Base-by-base conservation (phyloP, 1,140 invertebrate species). In the Meloidogyne exigua region DNA sequence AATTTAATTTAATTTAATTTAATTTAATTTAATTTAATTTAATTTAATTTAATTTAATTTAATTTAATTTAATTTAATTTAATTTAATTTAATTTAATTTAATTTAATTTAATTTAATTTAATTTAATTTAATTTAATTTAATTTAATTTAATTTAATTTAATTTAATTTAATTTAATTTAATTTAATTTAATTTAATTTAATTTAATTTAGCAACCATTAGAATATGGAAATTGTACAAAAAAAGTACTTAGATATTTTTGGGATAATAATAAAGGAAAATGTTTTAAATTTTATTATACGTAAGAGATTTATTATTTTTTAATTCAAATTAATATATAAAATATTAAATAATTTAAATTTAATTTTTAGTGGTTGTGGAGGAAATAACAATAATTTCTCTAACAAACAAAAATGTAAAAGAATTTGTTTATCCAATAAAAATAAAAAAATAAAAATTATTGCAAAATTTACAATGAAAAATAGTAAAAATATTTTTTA, bases 251-350 rank as follows among this genome's bases (percentile, higher is more conserved):
- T 21, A 64, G 79, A 26, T 80, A 76, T 68, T 80, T 81, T 62
- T 80, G 81, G 68, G 66, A 80, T 63, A 36, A 36, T 1, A 39
- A 64, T 7, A 79, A 15, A 26, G 63, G 77, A 21, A 66, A 70
- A 13, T 80, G 79, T 66, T 66, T 49, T 44, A 80, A 81, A 68
- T 80, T 80, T 64, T 18, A 68, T 23, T 80, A 80, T 28, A 75
- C 62, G 79, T 80, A 75, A 44, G n/a, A 28, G 9, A n/a, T 42
- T 28, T 42, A 12, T 62, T 67, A 26, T 0, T 73, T 57, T 0
- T 44, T 44, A 10, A 15, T 28, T 74, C n/a, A n/a, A n/a, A n/a
- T n/a, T n/a, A n/a, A n/a, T n/a, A n/a, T n/a, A n/a, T n/a, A n/a
- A n/a, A n/a, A n/a, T n/a, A n/a, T n/a, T n/a, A n/a, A n/a, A n/a